These are phyloP conservation scores for Drosophila meridionalis DNA, from an alignment of 2,888 invertebrate genomes.

Conservation along the genomic window DNA sequence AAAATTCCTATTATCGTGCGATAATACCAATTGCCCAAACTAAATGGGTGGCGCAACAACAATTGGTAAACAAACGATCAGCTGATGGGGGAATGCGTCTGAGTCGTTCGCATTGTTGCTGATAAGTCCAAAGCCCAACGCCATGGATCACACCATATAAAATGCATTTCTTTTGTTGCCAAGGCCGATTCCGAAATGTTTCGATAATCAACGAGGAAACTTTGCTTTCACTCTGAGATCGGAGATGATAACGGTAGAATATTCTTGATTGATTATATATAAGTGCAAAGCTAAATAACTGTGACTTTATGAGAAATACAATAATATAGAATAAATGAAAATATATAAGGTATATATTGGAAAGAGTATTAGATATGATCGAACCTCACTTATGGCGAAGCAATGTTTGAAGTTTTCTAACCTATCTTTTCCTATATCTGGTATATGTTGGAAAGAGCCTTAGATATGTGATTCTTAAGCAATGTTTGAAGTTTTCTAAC, in stretches of 20 bases:
- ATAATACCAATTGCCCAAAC: slow-evolving; percentile 1
- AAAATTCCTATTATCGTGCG: slow-evolving; percentile 1
- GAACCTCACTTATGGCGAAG: background rate
- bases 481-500: no score
- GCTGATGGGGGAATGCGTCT: slow-evolving; percentile 24
- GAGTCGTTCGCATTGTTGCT: background rate
- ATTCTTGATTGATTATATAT: background rate
- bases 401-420: no score
- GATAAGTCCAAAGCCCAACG: slow-evolving; percentile 13
- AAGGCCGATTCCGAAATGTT: background rate
- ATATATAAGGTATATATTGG: no score
- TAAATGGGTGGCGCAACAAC: background rate
- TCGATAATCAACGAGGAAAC: background rate
- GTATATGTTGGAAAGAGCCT: background rate
- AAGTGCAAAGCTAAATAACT: no score
- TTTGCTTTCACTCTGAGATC: background rate
- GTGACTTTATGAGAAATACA: no score
- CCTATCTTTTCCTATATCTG: no score
- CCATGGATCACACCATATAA: slow-evolving; percentile 20
- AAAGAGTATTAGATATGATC: background rate
- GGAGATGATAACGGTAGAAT: background rate
- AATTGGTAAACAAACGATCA: slow-evolving; percentile 21
- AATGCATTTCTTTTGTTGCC: slow-evolving; percentile 30
- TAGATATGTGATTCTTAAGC: no score
- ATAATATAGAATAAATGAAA: no score